Percentiles rank a stretch among this genome's conserved stretches.
Conservation (phyloP, 1,140 invertebrate species). For the Glomeris maerens region DNA sequence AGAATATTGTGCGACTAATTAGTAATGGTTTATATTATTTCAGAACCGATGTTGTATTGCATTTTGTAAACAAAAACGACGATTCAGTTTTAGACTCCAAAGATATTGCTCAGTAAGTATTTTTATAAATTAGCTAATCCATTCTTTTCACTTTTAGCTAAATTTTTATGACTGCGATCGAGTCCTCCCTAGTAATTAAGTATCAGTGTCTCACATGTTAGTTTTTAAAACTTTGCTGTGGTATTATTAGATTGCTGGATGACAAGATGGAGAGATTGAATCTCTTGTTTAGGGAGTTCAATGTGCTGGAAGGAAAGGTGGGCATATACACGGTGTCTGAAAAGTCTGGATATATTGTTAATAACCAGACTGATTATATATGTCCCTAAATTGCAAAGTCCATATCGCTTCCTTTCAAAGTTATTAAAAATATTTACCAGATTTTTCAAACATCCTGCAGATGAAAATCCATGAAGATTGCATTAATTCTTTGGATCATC, state of each 20-base stretch:
- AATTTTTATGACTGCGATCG: constrained; percentile 5
- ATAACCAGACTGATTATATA: no score
- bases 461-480: no score
- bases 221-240: neutral
- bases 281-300: constrained; percentile 57
- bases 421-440: no score
- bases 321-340: no score
- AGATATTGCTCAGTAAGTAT: constrained; percentile 27
- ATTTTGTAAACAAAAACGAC: constrained; percentile 74
- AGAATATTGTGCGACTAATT: no score
- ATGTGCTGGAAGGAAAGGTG: constrained; percentile 54
- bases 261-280: constrained; percentile 80
- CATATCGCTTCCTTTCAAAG: no score
- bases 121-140: no score
- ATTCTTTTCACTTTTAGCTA: constrained; percentile 6
- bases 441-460: no score
- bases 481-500: no score
- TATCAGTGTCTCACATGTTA: neutral
- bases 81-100: constrained; percentile 68
- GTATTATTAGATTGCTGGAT: constrained; percentile 65
- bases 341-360: no score
- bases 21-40: no score
- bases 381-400: no score
- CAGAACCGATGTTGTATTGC: constrained; percentile 77
- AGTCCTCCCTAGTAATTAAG: neutral